Evolutionary conservation across 2,113 vertebrate species (phyloP), one percentile per base, ranked within the genome.

Genomic region (Pterocles burchelli): DNA sequence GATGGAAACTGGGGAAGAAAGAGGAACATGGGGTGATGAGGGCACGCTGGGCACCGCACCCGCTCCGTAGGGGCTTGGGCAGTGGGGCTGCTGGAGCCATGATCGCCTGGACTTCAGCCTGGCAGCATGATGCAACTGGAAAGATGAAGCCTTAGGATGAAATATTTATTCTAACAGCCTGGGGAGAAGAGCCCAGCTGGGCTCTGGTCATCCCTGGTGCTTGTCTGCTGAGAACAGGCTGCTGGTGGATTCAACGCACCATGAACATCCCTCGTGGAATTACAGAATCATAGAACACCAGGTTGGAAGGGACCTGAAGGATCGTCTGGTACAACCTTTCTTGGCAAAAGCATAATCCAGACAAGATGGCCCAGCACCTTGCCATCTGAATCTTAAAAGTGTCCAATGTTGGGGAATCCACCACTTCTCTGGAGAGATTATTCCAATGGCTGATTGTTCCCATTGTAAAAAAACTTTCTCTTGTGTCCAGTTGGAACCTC

Each of bases 241-340:
- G 34, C 29, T 28, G 67, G 43, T 22, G 12, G 45, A 33, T 51
- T 82, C 22, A 3, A 1, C 11, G 51, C 38, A 59, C 31, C 2
- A 0, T 22, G 9, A 31, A 5, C 31, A 26, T 22, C 55, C 26
- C 12, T 38, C 5, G 21, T 14, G 2, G 3, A n/a, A 41, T 41
- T 41, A 41, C 11, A 41, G 41, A 41, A 41, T 41, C 41, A 41
- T 41, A 41, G 11, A 3, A 38, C 29, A 66, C 8, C 49, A 51
- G 34, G 41, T 41, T 41, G 41, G 41, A 41, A 41, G 41, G 41
- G 41, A 41, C 11, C 41, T 41, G 41, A 41, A 41, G 41, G 41
- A 41, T 41, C 41, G 14, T 41, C 41, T 41, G 41, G 13, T 41
- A 12, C 41, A 41, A 41, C 41, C 41, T 41, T 41, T 41, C 41